phyloP scores from a whole-genome alignment of 2,797 vertebrate genomes.

The Aselliscus stoliczkanus region DNA sequence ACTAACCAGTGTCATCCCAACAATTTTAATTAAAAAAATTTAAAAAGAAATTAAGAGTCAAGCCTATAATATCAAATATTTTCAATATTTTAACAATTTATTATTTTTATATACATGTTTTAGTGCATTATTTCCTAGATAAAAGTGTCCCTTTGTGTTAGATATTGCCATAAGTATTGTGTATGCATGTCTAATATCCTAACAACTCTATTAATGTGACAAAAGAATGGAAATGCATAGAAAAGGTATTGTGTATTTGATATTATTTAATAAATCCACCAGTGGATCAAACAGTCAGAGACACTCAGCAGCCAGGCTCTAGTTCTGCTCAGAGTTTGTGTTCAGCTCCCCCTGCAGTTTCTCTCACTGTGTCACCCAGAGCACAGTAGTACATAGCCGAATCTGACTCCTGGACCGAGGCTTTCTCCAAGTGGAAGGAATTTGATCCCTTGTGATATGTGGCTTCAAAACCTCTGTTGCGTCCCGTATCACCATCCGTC shows the following conservation, averaged over 20 bases:
- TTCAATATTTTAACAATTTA: background rate
- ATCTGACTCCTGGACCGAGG: background rate
- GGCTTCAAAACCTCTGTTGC: conserved; percentile 26
- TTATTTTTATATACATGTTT: background rate
- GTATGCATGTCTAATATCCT: background rate
- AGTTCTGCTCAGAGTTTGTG: background rate
- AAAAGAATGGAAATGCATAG: background rate
- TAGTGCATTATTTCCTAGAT: background rate
- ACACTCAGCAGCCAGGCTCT: background rate
- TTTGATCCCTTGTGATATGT: rapidly evolving
- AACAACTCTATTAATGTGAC: background rate
- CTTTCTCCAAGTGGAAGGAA: conserved; percentile 43
- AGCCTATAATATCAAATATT: no score
- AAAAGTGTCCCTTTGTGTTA: background rate
- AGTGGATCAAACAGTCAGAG: background rate
- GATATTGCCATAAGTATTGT: background rate
- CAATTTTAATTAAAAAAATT: no score
- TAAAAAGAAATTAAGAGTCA: background rate
- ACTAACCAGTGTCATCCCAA: no score
- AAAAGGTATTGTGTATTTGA: background rate
- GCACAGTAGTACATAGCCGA: conserved; percentile 29
- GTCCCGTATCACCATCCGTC: rapidly evolving
- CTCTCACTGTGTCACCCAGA: background rate
- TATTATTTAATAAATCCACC: background rate
- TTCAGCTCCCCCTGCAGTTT: background rate